Conservation (phyloP, 2,113 vertebrate species). For the Semicossyphus pulcher region DNA sequence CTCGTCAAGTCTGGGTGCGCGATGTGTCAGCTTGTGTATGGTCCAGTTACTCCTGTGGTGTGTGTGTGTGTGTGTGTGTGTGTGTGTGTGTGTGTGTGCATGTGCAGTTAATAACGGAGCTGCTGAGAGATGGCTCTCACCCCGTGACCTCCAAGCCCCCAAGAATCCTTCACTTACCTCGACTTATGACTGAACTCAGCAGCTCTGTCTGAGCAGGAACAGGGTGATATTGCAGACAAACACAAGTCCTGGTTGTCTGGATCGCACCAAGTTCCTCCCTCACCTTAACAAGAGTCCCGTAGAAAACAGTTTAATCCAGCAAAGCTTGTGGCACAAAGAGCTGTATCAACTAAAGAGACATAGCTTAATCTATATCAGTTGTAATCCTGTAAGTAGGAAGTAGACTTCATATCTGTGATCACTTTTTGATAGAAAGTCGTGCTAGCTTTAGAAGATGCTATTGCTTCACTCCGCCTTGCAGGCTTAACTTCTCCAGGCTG, state of each 20-base stretch:
- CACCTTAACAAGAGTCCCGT: conserved; percentile 4
- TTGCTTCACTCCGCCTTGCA: too few species aligned
- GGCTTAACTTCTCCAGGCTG: too few species aligned
- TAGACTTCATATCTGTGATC: background rate
- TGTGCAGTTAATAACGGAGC: conserved; percentile 78
- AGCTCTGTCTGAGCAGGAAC: conserved; percentile 52
- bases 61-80: background rate
- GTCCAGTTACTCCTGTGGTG: background rate
- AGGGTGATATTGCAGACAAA: conserved; percentile 52
- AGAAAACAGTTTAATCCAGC: background rate
- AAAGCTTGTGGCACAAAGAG: background rate
- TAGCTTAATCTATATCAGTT: background rate
- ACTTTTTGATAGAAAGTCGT: too few species aligned
- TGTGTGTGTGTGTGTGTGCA: conserved; percentile 35
- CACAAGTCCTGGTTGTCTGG: conserved; percentile 25
- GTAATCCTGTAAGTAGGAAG: background rate
- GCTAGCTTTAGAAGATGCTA: too few species aligned
- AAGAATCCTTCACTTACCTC: conserved; percentile 69
- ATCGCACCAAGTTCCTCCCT: background rate
- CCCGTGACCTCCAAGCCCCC: conserved; percentile 64
- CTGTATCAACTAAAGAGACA: background rate
- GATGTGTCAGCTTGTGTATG: background rate
- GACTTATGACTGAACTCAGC: conserved; percentile 61
- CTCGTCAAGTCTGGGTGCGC: conserved; percentile 1
- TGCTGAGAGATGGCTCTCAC: conserved; percentile 79